Evolutionary conservation across 2,888 invertebrate species (phyloP), one percentile per base, ranked within the genome.

Genomic region (Pediacus dermestoides): DNA sequence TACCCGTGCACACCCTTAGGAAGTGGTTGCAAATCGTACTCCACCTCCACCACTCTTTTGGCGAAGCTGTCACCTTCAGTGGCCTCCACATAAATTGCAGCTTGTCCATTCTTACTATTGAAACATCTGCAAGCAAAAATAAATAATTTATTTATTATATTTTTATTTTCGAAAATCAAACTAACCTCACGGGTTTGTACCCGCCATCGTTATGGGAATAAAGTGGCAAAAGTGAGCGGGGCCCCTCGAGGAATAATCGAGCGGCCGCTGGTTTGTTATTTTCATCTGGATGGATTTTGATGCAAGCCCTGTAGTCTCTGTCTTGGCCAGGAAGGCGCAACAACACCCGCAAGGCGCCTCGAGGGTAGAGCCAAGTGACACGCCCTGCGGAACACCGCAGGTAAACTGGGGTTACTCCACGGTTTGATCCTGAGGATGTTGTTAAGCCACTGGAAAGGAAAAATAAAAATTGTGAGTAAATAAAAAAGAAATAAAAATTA

Each of bases 361-460:
- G 75, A 0, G 87, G 86, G 64, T 86, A 86, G 53, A 78, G 67
- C 87, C 87, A 87, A n/a, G 77, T 74, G 7, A 88, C 77, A 11
- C 72, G 70, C 14, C 87, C 87, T 42, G 82, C 80, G 11, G 82
- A 74, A 59, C 87, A 87, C 15, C 85, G 75, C 32, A 87, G 75
- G 69, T 86, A 85, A 21, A 87, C 82, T 0, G 86, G 85, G 21
- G 82, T 81, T 31, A 87, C 84, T 2, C 81, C 84, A 36, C 82
- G 75, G 40, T 63, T 63, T 16, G 56, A 50, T 38, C 48, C 77
- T 4, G 70, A 61, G 60, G 72, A 65, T 3, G 61, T 56, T 47
- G 79, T 61, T 3, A 82, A 81, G 60, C 83, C 83, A 71, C 21
- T 77, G 77, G 44, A 64, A 61, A 52, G 60, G 44, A 50, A 46